A percentile compares a stretch with the other conserved stretches of the same genome.
These are phyloP conservation scores for Tetragonula carbonaria DNA, from an alignment of 2,888 invertebrate genomes.

Conservation along the genomic window DNA sequence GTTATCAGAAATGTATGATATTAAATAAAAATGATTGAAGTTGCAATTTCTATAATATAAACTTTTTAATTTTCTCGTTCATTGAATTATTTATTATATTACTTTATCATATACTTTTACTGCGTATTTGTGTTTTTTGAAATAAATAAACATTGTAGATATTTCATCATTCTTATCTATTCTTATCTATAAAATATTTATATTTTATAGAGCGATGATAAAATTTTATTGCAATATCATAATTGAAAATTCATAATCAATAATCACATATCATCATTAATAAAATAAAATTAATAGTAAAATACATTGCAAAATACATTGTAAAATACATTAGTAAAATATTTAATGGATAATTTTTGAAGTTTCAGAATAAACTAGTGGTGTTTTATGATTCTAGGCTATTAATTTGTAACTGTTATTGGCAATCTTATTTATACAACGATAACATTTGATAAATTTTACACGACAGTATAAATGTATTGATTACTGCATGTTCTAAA, in stretches of 20 bases:
- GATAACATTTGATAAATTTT: constrained; percentile 65
- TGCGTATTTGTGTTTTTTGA: background rate
- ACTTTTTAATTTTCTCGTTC: background rate
- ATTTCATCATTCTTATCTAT: too few species aligned
- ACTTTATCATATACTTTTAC: background rate
- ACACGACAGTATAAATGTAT: constrained; percentile 52
- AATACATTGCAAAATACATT: background rate
- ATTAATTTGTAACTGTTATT: constrained; percentile 45
- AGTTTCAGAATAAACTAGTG: background rate
- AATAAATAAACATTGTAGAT: background rate
- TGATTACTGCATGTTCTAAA: constrained; percentile 63
- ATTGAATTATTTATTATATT: background rate
- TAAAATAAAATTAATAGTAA: too few species aligned
- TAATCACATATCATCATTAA: background rate
- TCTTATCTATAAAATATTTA: constrained; percentile 19
- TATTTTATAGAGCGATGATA: background rate
- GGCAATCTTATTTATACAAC: constrained; percentile 58
- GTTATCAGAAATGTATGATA: constrained; percentile 31
- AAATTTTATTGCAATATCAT: background rate
- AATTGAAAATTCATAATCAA: background rate
- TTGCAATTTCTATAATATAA: constrained; percentile 19
- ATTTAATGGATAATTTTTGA: background rate
- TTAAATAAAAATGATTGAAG: background rate
- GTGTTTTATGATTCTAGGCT: constrained; percentile 19
- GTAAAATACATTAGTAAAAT: background rate